Evolutionary conservation across 1,140 invertebrate genomes (phyloP), one percentile per base, ranked within the genome.

Genomic region (Agraylea sexmaculata): DNA sequence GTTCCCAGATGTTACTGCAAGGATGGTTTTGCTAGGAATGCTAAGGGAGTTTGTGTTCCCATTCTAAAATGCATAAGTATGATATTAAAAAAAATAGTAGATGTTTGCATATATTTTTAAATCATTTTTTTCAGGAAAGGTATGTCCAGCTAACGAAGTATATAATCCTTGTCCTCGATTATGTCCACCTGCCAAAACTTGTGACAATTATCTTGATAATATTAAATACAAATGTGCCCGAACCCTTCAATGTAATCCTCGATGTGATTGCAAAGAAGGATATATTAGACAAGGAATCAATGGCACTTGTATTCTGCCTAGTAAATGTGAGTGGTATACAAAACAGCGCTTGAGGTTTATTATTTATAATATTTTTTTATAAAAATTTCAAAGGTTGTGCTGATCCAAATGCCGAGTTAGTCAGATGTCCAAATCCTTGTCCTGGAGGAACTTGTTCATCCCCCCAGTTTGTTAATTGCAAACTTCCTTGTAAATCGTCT

Each of bases 1-100:
- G 70, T 67, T 17, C 51, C 60, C 29, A 60, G 47, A 34, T 74
- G 71, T 42, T 73, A 72, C 37, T 72, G 70, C 42, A 51, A 55
- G 5, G 43, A 63, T 2, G 63, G 60, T 2, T 70, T 56, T 39
- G 68, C 68, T 1, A 56, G 69, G 7, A 46, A 64, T 42, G 17
- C 32, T 12, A 43, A 46, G 0, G 55, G 56, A 5, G 45, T 19
- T 3, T 72, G 70, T 40, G 58, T 72, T 16, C 65, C 66, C 1
- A 50, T 51, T 10, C 31, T 41, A 8, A 21, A 54, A 32, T 58
- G 56, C 31, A 45, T 43, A 38, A 32, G 53, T 53, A 46, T 49
- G 40, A 27, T n/a, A n/a, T n/a, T 33, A 30, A 7, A 40, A 2
- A 30, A 18, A 40, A 40, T 31, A 20, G 3, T 8, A 30, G 13